A percentile compares a stretch with the other conserved stretches of the same genome.
These are phyloP conservation scores for Ashinkailepas kermadecensis DNA, from an alignment of 2,888 invertebrate species.

Conservation along the genomic window DNA sequence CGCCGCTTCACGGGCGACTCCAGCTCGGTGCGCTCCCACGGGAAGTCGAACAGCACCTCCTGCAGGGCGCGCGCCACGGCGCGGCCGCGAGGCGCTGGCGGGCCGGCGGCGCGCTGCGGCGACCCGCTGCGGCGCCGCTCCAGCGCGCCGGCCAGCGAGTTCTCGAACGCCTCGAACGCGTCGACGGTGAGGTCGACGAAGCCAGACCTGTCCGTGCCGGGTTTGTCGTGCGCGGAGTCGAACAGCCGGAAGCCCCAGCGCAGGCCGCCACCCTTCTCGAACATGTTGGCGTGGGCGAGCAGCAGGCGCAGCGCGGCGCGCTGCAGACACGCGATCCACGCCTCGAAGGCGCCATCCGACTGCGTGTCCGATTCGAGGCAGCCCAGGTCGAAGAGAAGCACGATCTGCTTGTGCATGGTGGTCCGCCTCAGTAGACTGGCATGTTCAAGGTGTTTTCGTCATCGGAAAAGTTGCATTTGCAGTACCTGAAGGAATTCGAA, in stretches of 20 bases:
- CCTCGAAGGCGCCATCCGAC: background rate
- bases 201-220: conserved; percentile 1
- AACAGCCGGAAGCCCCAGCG: conserved; percentile 8
- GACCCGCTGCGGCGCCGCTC: background rate
- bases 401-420: background rate
- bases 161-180: conserved; percentile 9
- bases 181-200: conserved; percentile 1
- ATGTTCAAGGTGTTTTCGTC: too few species aligned
- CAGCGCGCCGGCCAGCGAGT: conserved; percentile 12
- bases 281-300: background rate
- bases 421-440: background rate
- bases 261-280: background rate
- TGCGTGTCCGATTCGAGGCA: background rate
- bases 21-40: conserved; percentile 6
- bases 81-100: background rate
- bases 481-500: too few species aligned
- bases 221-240: background rate
- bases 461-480: too few species aligned
- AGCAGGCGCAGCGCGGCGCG: background rate
- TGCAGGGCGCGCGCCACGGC: conserved; percentile 2
- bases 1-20: conserved; percentile 13
- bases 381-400: background rate
- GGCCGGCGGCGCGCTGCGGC: background rate
- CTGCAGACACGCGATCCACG: background rate
- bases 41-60: conserved; percentile 7